These are phyloP conservation scores for Chloebia gouldiae DNA, from an alignment of 2,113 vertebrate genomes.

Conservation along the genomic window DNA sequence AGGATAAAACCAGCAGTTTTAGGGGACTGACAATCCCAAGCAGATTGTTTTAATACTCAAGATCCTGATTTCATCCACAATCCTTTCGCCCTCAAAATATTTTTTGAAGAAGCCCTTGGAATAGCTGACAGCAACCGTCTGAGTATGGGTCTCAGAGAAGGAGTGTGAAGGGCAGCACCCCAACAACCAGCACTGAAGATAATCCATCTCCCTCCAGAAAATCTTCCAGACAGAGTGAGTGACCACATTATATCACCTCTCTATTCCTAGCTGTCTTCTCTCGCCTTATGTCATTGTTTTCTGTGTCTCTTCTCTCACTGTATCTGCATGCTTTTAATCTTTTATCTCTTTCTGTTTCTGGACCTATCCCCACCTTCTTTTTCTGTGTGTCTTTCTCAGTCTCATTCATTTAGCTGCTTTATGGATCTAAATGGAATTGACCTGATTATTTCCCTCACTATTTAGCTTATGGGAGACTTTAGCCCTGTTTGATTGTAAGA, in stretches of 20 bases:
- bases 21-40: background rate
- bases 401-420: background rate
- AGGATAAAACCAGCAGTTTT: background rate
- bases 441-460: background rate
- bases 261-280: conserved; percentile 3
- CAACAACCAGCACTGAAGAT: conserved; percentile 20
- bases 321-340: conserved; percentile 29
- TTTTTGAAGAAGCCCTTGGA: conserved; percentile 44
- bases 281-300: background rate
- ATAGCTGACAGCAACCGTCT: conserved; percentile 10
- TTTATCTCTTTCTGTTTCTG: conserved; percentile 11
- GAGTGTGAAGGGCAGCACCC: conserved; percentile 48
- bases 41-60: conserved; percentile 8
- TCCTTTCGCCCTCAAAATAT: background rate
- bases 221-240: conserved; percentile 59
- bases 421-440: background rate
- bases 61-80: conserved; percentile 21
- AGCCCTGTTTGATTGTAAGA: background rate
- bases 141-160: conserved; percentile 39
- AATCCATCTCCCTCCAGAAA: conserved; percentile 41
- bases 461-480: background rate
- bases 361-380: background rate
- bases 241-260: conserved; percentile 13
- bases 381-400: background rate
- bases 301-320: background rate